These are phyloP conservation scores for Marisa cornuarietis DNA, from an alignment of 1,140 invertebrate genomes.

Conservation along the genomic window DNA sequence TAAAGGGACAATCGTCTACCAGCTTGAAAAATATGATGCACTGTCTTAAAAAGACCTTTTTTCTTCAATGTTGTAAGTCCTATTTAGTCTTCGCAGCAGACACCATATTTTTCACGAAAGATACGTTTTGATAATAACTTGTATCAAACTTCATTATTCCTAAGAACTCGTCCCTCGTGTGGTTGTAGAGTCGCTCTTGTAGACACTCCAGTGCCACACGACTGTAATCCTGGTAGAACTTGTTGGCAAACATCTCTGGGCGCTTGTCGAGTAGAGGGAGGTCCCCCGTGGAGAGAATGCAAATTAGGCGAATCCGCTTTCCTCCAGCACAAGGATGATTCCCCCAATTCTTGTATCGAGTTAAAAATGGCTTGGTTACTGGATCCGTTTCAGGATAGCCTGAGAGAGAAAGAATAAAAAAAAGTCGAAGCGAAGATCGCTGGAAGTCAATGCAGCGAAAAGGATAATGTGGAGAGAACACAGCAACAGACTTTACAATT, in stretches of 20 bases:
- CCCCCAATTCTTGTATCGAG: conserved; percentile 32
- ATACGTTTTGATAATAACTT: neutral
- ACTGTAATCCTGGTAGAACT: conserved; percentile 54
- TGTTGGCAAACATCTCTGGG: conserved; percentile 60
- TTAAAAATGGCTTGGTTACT: conserved; percentile 24
- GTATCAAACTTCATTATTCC: neutral
- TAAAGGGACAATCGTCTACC: too few species aligned
- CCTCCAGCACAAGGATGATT: conserved; percentile 7
- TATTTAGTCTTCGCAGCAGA: too few species aligned
- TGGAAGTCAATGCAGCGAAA: neutral
- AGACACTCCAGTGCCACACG: conserved; percentile 52
- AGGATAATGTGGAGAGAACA: too few species aligned
- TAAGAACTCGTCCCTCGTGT: conserved; percentile 38
- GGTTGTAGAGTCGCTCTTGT: conserved; percentile 48
- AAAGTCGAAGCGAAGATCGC: neutral
- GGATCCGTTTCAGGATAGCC: conserved; percentile 33
- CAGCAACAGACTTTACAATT: too few species aligned
- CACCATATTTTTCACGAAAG: neutral
- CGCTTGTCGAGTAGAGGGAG: conserved; percentile 36
- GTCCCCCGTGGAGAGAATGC: conserved; percentile 22
- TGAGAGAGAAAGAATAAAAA: neutral
- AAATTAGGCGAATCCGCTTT: conserved; percentile 7
- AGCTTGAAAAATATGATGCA: too few species aligned
- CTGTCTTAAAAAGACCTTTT: too few species aligned
- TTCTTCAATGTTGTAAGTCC: too few species aligned